Conservation (phyloP, 2,113 vertebrate genomes). For the Rhegmatorhina hoffmannsi region DNA sequence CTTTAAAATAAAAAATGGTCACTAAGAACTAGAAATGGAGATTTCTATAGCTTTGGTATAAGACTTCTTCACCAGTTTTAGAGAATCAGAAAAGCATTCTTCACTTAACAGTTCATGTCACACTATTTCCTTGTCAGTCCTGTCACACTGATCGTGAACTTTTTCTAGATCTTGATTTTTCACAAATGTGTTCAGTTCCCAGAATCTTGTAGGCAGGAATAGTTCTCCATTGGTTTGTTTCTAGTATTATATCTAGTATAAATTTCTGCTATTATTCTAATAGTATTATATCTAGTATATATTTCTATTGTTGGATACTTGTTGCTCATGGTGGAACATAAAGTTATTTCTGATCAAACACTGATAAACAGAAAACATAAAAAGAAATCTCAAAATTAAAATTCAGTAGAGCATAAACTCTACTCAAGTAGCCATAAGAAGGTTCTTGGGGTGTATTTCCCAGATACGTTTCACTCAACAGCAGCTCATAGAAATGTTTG, state of each 20-base stretch:
- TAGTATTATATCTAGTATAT: neutral
- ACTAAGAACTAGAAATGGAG: neutral
- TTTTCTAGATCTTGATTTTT: neutral
- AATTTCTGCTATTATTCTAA: neutral
- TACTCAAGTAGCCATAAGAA: neutral
- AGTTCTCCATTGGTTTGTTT: neutral
- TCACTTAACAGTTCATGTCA: neutral
- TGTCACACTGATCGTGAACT: neutral
- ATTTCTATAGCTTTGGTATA: neutral
- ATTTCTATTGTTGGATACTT: neutral
- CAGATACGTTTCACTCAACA: conserved; percentile 22
- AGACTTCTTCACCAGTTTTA: neutral
- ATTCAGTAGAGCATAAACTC: neutral
- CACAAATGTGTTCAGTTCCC: neutral
- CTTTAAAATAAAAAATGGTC: neutral
- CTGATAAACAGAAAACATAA: neutral
- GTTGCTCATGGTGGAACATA: neutral
- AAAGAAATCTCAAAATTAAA: neutral
- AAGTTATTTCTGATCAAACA: neutral
- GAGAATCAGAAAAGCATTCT: neutral
- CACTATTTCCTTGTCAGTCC: neutral
- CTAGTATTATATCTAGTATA: neutral
- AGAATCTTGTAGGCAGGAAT: neutral
- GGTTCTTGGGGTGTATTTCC: neutral
- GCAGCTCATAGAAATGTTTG: neutral